A percentile compares a stretch with the other conserved stretches of the same genome.
Conservation (phyloP, 37 sponge, comb jelly and placozoan species). For the Halisarca cf. caerulea region DNA sequence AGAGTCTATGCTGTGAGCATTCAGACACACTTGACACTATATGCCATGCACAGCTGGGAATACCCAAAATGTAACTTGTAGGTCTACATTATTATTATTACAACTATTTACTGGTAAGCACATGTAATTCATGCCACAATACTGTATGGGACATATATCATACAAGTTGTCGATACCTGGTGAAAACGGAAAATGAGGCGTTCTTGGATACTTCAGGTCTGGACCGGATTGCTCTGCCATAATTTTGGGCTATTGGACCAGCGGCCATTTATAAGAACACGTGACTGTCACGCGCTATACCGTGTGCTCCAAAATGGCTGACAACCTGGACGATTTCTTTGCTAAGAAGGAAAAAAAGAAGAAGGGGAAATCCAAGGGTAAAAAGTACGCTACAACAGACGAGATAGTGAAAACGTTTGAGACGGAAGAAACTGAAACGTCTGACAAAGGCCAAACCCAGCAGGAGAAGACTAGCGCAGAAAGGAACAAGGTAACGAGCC, state of each 20-base stretch:
- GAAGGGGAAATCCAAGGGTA: constrained; percentile 42
- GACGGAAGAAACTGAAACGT: not conserved
- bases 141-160: not conserved
- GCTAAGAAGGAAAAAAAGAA: constrained; percentile 70
- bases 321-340: constrained; percentile 60
- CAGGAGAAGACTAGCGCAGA: not conserved
- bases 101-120: too few species aligned
- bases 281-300: too few species aligned
- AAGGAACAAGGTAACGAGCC: too few species aligned
- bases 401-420: constrained; percentile 7
- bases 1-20: too few species aligned
- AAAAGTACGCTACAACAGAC: constrained; percentile 30
- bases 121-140: too few species aligned
- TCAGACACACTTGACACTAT: too few species aligned
- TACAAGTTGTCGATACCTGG: constrained; percentile 28
- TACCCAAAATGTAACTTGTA: too few species aligned
- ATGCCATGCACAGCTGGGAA: too few species aligned
- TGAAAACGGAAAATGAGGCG: constrained; percentile 80
- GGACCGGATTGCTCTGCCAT: too few species aligned
- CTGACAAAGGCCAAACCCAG: not conserved
- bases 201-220: constrained; percentile 68
- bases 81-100: too few species aligned
- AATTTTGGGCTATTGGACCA: not conserved
- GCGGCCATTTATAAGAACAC: not conserved
- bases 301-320: constrained; percentile 35